Conservation (phyloP, 2,888 invertebrate species). For the Junonia oenone region DNA sequence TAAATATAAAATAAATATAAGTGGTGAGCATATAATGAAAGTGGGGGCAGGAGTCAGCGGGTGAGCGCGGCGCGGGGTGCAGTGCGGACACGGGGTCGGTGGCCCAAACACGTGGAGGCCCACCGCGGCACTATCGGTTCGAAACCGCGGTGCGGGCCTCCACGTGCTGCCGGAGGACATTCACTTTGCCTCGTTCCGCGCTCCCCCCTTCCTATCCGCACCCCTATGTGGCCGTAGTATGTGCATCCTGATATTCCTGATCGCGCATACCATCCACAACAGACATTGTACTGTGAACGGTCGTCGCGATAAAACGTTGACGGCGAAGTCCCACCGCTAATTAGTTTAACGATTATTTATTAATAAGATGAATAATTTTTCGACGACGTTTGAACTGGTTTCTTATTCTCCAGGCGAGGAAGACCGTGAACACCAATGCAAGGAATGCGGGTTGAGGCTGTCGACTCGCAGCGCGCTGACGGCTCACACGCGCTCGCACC, state of each 20-base stretch:
- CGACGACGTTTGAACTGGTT: constrained; percentile 40
- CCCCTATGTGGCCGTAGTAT: constrained; percentile 54
- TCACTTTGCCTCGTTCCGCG: constrained; percentile 59
- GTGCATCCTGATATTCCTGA: constrained; percentile 74
- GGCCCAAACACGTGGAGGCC: constrained; percentile 74
- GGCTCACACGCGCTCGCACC: constrained; percentile 81
- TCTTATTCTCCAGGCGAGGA: constrained; percentile 73
- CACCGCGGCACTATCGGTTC: constrained; percentile 58
- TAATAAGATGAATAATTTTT: constrained; percentile 10
- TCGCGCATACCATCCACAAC: constrained; percentile 69
- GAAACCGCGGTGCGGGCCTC: constrained; percentile 72
- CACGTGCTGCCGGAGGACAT: constrained; percentile 69
- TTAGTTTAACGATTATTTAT: constrained; percentile 5
- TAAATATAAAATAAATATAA: constrained; percentile 20
- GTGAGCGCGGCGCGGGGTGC: constrained; percentile 44
- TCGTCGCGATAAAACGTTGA: constrained; percentile 45
- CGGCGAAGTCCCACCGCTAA: constrained; percentile 25
- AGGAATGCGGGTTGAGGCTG: constrained; percentile 86
- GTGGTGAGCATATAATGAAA: constrained; percentile 36
- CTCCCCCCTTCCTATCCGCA: constrained; percentile 50
- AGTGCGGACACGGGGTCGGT: constrained; percentile 58
- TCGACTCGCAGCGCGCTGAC: constrained; percentile 87
- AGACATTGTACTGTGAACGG: constrained; percentile 65
- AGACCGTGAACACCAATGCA: constrained; percentile 79
- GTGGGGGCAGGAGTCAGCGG: constrained; percentile 42